Evolutionary conservation across 2,113 vertebrate species (phyloP), one percentile per base, ranked within the genome.

Genomic region (Centropus unirufus): DNA sequence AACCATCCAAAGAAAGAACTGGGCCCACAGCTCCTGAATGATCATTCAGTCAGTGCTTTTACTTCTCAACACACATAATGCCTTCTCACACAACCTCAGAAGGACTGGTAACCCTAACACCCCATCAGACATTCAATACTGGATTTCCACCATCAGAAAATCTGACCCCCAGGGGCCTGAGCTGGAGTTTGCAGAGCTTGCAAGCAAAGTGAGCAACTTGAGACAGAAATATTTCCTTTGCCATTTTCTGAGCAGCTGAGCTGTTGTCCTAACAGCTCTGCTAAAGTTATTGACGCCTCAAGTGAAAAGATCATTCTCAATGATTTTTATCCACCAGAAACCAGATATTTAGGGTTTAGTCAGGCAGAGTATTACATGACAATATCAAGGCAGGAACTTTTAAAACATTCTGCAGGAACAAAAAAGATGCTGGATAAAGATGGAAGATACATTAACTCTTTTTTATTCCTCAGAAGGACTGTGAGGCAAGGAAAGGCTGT

Each of bases 311-410:
- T 90, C 3, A 14, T 68, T 93, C 64, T 86, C 47, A 67, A 15
- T 68, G 32, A 49, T 90, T 95, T 91, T 91, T 88, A 90, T 74
- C 81, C 80, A 67, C 27, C 59, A 77, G 51, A 9, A 63, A 91
- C 40, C 42, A 94, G 55, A 70, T 34, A 77, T 90, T 92, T 70
- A 92, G 55, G 32, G 18, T 44, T 90, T 70, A 24, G 13, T 77
- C 82, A 74, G 24, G 20, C 51, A 80, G 55, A 88, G 34, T 62
- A 90, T 83, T 90, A 68, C 21, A n/a, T 29, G 74, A 27, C 57
- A 83, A 67, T 46, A 86, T 77, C 72, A 93, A 85, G 23, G 32
- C 42, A 91, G 14, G 14, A 40, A 62, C 89, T 77, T 83, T 90
- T 90, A 85, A 80, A 91, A 46, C 1, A 85, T 69, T 66, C 89